A percentile compares a stretch with the other conserved stretches of the same genome.
These are phyloP conservation scores for Holcopasites calliopsidis DNA, from an alignment of 1,140 invertebrate genomes.

Conservation along the genomic window DNA sequence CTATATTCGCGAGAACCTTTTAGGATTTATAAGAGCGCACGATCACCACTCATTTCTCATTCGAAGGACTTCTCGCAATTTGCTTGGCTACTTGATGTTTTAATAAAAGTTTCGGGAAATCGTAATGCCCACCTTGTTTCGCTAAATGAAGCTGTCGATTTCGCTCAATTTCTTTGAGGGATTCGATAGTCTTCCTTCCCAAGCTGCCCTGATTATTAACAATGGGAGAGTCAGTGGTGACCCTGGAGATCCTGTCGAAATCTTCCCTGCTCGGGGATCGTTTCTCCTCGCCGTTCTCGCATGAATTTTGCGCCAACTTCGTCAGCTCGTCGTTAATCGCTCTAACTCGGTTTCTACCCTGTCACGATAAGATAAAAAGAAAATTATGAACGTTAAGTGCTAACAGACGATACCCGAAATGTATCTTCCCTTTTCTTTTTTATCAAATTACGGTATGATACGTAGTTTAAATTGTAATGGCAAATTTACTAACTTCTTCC, in stretches of 20 bases:
- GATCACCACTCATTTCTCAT: too few relatives aligned
- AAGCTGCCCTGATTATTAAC: slow-evolving; percentile 84
- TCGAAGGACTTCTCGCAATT: too few relatives aligned
- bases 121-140: slow-evolving; percentile 89
- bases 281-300: slow-evolving; percentile 80
- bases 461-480: background rate
- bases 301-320: slow-evolving; percentile 79
- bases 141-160: slow-evolving; percentile 92
- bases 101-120: background rate
- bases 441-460: too few relatives aligned
- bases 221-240: slow-evolving; percentile 90
- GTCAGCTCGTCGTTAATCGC: slow-evolving; percentile 82
- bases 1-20: too few relatives aligned
- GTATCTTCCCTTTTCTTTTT: too few relatives aligned
- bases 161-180: slow-evolving; percentile 93
- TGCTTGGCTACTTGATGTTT: too few relatives aligned
- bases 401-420: background rate
- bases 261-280: slow-evolving; percentile 89
- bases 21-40: too few relatives aligned
- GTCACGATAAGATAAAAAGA: slow-evolving; percentile 31
- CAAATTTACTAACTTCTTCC: slow-evolving; percentile 79
- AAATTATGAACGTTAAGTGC: background rate
- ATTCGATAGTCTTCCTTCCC: slow-evolving; percentile 92
- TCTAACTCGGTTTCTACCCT: slow-evolving; percentile 81
- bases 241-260: slow-evolving; percentile 91